Evolutionary conservation across 2,113 vertebrate genomes (phyloP).

Genomic region (Periophthalmodon schlosseri): DNA sequence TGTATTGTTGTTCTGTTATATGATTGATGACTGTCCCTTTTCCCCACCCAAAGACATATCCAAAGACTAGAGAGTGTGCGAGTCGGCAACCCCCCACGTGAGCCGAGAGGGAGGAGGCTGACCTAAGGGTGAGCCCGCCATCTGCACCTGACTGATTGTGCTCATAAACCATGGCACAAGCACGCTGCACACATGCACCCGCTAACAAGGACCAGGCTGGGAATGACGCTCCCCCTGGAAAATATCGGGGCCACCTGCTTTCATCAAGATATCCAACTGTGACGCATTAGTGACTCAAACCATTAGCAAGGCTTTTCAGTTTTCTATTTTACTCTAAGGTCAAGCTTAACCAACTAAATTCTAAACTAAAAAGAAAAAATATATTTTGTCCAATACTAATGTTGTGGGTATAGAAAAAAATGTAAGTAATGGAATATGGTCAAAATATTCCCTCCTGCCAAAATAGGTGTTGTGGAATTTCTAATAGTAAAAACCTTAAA

Average conservation of each 20-base stretch:
- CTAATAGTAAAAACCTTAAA: no score
- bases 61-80: not conserved
- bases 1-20: no score
- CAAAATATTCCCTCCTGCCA: no score
- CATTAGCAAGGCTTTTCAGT: not conserved
- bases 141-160: slow-evolving; percentile 48
- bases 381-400: no score
- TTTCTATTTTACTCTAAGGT: not conserved
- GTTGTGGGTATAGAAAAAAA: no score
- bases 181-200: slow-evolving; percentile 13
- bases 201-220: slow-evolving; percentile 29
- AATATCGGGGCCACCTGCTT: slow-evolving; percentile 21
- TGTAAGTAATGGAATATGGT: no score
- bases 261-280: not conserved
- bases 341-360: not conserved
- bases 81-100: not conserved
- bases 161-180: slow-evolving; percentile 32
- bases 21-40: not conserved
- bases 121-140: slow-evolving; percentile 44
- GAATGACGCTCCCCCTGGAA: slow-evolving; percentile 11
- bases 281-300: not conserved
- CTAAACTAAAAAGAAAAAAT: no score
- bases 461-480: no score
- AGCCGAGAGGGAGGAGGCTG: slow-evolving; percentile 24
- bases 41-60: not conserved